phyloP scores from a whole-genome alignment of 2,888 invertebrate species.

The Dryobotodes eremita region DNA sequence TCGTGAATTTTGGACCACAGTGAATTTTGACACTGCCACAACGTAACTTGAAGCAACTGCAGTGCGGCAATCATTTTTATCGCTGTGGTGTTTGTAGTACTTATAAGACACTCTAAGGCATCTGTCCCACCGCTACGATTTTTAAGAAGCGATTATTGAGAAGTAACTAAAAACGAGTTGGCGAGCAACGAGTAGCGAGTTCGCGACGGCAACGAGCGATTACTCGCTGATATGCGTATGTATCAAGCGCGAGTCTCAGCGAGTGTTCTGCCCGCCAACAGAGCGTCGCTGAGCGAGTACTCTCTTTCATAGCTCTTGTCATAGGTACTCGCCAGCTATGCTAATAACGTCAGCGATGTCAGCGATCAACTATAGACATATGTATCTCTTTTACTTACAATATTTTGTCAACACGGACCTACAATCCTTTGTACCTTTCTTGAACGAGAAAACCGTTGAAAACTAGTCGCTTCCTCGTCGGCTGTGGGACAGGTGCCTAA shows the following conservation, averaged over 20 bases:
- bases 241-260: not conserved
- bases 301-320: not conserved
- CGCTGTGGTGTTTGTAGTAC: not conserved
- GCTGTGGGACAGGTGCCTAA: not conserved
- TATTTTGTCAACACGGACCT: not conserved
- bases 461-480: not conserved
- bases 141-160: not conserved
- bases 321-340: not conserved
- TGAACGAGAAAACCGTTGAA: not conserved
- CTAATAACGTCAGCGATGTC: too few relatives aligned
- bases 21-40: not conserved
- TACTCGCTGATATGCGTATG: not conserved
- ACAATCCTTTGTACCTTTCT: not conserved
- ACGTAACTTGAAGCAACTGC: not conserved
- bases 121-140: not conserved
- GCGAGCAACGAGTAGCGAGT: not conserved
- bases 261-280: not conserved
- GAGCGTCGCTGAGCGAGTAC: not conserved
- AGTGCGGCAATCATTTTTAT: not conserved
- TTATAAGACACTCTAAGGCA: not conserved
- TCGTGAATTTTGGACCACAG: not conserved
- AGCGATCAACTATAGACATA: not conserved
- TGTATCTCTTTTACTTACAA: not conserved
- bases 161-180: not conserved
- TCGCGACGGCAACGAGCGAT: not conserved